Evolutionary conservation across 2,113 vertebrate species (phyloP).

Genomic region (Psettodes erumei): DNA sequence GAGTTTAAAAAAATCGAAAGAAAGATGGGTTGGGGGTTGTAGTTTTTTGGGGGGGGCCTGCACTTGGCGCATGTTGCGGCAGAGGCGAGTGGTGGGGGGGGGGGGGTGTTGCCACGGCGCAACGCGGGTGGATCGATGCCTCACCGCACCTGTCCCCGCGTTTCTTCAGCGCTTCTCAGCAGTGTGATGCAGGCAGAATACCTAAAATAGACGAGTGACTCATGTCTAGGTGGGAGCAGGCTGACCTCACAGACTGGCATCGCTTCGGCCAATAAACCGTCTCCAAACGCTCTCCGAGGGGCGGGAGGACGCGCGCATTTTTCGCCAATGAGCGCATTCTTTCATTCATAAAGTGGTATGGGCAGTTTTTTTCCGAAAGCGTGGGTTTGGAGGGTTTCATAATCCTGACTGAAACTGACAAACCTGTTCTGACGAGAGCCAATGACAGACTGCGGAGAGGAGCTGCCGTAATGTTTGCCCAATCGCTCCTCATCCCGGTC

Average conservation of each 20-base stretch:
- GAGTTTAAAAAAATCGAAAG: too few relatives aligned
- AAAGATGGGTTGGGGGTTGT: conserved; percentile 63
- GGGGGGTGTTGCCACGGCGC: background rate
- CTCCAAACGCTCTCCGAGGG: conserved; percentile 34
- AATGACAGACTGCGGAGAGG: conserved; percentile 63
- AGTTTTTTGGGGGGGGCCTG: conserved; percentile 58
- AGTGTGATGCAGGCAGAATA: conserved; percentile 50
- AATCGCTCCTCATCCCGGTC: conserved; percentile 66
- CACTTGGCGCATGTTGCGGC: background rate
- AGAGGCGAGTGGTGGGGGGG: background rate
- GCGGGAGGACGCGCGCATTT: conserved; percentile 56
- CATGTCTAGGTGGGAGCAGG: conserved; percentile 48
- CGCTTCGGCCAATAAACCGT: conserved; percentile 54
- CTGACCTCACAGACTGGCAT: conserved; percentile 67
- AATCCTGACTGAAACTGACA: conserved; percentile 81
- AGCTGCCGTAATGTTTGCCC: conserved; percentile 67
- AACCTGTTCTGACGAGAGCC: conserved; percentile 76
- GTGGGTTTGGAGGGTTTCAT: conserved; percentile 82
- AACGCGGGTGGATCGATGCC: background rate
- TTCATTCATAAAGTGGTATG: conserved; percentile 86
- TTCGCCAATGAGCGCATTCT: conserved; percentile 73
- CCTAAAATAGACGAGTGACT: conserved; percentile 71
- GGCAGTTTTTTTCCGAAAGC: conserved; percentile 73
- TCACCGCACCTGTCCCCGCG: background rate
- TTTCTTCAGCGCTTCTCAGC: conserved; percentile 26